Evolutionary conservation across 1,140 invertebrate species (phyloP), one percentile per base, ranked within the genome.

Genomic region (Xylocopa sonorina): DNA sequence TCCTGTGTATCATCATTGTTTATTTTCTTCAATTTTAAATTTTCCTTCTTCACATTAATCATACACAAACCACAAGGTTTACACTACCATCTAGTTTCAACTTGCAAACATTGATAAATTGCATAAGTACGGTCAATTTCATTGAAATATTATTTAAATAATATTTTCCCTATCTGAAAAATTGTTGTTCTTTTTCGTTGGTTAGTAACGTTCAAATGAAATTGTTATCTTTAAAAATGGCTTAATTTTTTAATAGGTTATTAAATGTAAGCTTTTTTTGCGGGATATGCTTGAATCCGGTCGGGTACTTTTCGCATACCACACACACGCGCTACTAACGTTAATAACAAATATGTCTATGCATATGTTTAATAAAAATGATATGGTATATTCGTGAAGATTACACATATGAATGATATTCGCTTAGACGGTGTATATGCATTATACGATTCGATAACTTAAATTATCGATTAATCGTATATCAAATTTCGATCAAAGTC

Each of bases 1-100:
- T 92, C 80, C 91, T 90, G 46, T 90, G 64, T 89, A 92, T 88
- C 92, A 93, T 93, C 86, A 75, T 80, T 43, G 55, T 29, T 21
- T 14, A 27, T n/a, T 9, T 38, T 38, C 38, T 38, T 38, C 9
- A 32, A 5, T 32, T 14, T 16, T 53, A 34, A 43, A 34, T 18
- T 18, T 24, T 21, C 32, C 12, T 10, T 41, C 16, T 18, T 75
- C 32, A 66, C 14, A 41, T 24, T 16, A 18, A 53, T 24, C 16
- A n/a, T 0, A 41, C 24, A 48, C 10, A 41, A 7, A 34, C 32
- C n/a, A 46, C 12, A 21, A 41, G 21, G 46, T 46, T 51, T n/a
- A 29, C 7, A 1, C 9, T 46, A 53, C 10, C 14, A 43, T 38
- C 27, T 27, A 41, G 2, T 67, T 6, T 38, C 21, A 66, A 43